Evolutionary conservation across 2,113 vertebrate species (phyloP).

Genomic region (Bothrops jararaca): DNA sequence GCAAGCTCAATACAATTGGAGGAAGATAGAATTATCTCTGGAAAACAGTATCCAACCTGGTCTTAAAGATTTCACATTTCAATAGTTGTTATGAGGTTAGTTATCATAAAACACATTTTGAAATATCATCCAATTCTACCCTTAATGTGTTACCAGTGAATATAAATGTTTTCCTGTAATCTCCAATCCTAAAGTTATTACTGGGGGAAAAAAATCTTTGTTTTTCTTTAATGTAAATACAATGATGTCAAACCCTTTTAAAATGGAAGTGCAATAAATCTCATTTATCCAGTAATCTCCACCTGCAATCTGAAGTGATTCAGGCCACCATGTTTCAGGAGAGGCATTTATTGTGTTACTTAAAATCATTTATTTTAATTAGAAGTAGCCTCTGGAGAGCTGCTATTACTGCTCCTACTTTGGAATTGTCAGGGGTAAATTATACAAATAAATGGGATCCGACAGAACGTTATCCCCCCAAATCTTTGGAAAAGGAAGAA

Average conservation of each 20-base stretch:
- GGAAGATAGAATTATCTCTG: conserved; percentile 2
- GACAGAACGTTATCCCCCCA: background rate
- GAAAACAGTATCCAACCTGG: background rate
- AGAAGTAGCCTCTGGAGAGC: background rate
- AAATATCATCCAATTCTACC: background rate
- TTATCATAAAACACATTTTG: conserved; percentile 2
- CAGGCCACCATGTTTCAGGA: background rate
- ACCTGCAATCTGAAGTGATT: background rate
- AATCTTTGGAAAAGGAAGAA: background rate
- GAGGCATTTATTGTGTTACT: background rate
- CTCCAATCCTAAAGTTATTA: background rate
- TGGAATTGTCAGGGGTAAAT: background rate
- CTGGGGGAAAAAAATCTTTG: background rate
- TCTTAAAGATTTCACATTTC: background rate
- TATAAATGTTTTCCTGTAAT: background rate
- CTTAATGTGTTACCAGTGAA: background rate
- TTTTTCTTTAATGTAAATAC: background rate
- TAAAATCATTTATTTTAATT: background rate
- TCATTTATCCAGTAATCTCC: background rate
- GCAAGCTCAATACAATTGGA: conserved; percentile 14
- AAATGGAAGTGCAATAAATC: background rate
- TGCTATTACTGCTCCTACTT: background rate
- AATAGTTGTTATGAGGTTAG: background rate
- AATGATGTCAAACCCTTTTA: background rate
- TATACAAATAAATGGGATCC: background rate